These are phyloP conservation scores for Drosophila emarginata DNA, from an alignment of 2,888 invertebrate species.

Conservation along the genomic window DNA sequence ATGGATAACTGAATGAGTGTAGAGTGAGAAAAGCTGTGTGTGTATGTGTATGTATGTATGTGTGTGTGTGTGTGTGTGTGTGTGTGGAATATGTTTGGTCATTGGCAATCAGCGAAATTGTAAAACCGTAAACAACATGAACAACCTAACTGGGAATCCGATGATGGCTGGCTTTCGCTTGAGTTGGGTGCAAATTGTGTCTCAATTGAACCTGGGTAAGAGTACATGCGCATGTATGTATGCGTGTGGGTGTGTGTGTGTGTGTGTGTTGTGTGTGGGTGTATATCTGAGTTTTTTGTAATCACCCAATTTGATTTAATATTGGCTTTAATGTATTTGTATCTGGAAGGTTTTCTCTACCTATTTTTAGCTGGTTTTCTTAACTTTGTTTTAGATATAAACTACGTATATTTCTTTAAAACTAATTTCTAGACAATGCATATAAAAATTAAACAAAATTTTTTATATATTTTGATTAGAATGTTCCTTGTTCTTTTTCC, in stretches of 20 bases:
- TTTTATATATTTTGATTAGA: too few relatives aligned
- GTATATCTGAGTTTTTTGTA: not conserved
- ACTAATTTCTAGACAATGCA: too few relatives aligned
- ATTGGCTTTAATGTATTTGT: not conserved
- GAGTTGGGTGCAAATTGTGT: constrained; percentile 7
- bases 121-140: constrained; percentile 69
- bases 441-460: too few relatives aligned
- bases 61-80: constrained; percentile 21
- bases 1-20: not conserved
- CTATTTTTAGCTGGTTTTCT: too few relatives aligned
- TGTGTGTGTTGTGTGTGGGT: too few relatives aligned
- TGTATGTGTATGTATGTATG: too few relatives aligned
- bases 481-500: too few relatives aligned
- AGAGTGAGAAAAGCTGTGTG: not conserved
- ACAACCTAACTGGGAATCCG: constrained; percentile 5
- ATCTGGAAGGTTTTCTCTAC: too few relatives aligned
- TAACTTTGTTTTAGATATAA: too few relatives aligned
- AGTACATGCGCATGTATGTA: not conserved
- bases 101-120: constrained; percentile 70
- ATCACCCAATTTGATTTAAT: not conserved
- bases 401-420: too few relatives aligned
- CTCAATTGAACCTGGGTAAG: not conserved
- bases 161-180: constrained; percentile 1
- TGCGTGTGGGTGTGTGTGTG: not conserved
- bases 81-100: constrained; percentile 42